Conservation (phyloP, 1,140 invertebrate species). For the Trichoplusia ni region DNA sequence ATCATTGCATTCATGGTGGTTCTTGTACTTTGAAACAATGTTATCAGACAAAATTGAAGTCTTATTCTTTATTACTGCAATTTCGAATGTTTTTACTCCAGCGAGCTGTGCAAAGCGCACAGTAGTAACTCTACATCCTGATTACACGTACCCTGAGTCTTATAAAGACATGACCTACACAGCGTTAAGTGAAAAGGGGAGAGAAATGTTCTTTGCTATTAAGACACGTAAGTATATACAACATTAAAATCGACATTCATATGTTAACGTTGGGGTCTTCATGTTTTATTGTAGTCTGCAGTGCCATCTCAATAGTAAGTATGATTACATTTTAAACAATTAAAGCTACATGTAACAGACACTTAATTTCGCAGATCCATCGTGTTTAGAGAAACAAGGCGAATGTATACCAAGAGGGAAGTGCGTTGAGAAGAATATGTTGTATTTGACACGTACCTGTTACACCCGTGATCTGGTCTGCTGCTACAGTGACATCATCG, state of each 20-base stretch:
- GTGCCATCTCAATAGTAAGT: too few relatives aligned
- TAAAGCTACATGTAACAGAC: background rate
- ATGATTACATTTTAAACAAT: too few relatives aligned
- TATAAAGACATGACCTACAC: conserved; percentile 52
- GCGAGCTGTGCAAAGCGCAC: too few relatives aligned
- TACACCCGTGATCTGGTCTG: conserved; percentile 55
- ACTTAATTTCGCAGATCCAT: conserved; percentile 47
- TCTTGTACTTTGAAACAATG: too few relatives aligned
- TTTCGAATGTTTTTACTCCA: too few relatives aligned
- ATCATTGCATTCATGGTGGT: too few relatives aligned
- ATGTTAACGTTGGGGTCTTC: too few relatives aligned
- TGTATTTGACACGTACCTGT: conserved; percentile 56
- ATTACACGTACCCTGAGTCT: conserved; percentile 43
- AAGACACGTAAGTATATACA: conserved; percentile 58
- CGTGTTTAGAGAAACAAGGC: conserved; percentile 49
- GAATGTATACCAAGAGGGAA: conserved; percentile 46
- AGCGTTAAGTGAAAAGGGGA: conserved; percentile 49
- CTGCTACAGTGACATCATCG: conserved; percentile 52
- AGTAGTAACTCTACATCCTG: background rate
- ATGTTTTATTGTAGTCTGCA: background rate
- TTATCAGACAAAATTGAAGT: too few relatives aligned
- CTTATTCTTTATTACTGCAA: too few relatives aligned
- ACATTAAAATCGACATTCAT: too few relatives aligned
- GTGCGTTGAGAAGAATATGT: conserved; percentile 51
- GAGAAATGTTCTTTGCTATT: conserved; percentile 50